A percentile compares a stretch with the other conserved stretches of the same genome.
phyloP scores from a whole-genome alignment of 2,113 vertebrate genomes.

The Stomatorhinus ivindoensis region DNA sequence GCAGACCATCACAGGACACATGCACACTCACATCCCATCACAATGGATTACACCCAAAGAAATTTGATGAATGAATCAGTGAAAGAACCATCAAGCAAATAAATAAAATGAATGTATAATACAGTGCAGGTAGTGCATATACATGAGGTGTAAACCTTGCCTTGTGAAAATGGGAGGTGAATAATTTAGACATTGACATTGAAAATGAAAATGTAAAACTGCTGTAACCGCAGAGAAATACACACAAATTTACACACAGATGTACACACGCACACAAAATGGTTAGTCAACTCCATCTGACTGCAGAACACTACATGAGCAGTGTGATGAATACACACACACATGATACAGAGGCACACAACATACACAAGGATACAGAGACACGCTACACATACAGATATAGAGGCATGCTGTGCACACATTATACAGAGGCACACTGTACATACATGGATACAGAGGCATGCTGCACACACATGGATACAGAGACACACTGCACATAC shows the following conservation, averaged over 20 bases:
- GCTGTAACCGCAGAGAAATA: background rate
- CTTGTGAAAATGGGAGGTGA: background rate
- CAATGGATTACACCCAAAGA: background rate
- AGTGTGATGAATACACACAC: constrained; percentile 19
- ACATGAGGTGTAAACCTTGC: background rate
- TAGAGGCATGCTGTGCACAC: background rate
- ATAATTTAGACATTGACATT: background rate
- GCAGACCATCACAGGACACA: background rate
- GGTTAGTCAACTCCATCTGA: constrained; percentile 5
- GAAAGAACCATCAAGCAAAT: background rate
- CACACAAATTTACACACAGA: background rate
- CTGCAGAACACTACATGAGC: constrained; percentile 8
- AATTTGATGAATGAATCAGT: background rate
- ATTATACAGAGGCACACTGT: background rate
- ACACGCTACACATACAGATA: background rate
- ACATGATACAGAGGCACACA: background rate
- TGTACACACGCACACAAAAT: background rate
- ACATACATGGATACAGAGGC: background rate
- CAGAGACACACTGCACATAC: background rate
- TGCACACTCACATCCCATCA: background rate
- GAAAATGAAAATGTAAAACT: background rate
- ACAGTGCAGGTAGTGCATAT: background rate
- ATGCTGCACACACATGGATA: background rate
- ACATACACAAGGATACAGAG: background rate
- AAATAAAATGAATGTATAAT: background rate